phyloP scores from a whole-genome alignment of 64 coral and sea anemone genomes.

The Montipora efflorescens region DNA sequence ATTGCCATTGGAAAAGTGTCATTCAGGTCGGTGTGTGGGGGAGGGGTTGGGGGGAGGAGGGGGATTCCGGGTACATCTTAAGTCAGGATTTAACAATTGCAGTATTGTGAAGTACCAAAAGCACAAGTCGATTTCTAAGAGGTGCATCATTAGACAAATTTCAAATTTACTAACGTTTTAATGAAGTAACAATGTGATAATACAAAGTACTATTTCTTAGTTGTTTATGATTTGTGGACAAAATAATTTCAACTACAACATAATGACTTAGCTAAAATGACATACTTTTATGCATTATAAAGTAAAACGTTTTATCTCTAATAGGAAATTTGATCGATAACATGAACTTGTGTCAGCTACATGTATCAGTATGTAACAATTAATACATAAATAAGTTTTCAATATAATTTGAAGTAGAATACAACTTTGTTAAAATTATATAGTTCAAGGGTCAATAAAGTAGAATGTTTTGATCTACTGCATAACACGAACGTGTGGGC shows the following conservation, averaged over 20 bases:
- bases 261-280: slow-evolving; percentile 65
- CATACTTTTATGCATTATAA: slow-evolving; percentile 65
- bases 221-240: slow-evolving; percentile 20
- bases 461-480: slow-evolving; percentile 47
- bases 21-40: too few relatives aligned
- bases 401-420: too few relatives aligned
- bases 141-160: not conserved
- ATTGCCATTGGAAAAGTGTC: too few relatives aligned
- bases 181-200: slow-evolving; percentile 68
- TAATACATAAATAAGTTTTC: too few relatives aligned
- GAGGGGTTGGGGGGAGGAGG: too few relatives aligned
- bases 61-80: slow-evolving; percentile 34
- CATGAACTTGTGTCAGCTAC: too few relatives aligned
- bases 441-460: slow-evolving; percentile 8
- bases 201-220: slow-evolving; percentile 19
- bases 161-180: too few relatives aligned
- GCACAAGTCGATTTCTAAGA: slow-evolving; percentile 46
- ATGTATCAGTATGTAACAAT: too few relatives aligned
- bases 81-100: slow-evolving; percentile 53
- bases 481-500: slow-evolving; percentile 11
- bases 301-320: slow-evolving; percentile 63
- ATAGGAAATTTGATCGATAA: slow-evolving; percentile 60
- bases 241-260: slow-evolving; percentile 64
- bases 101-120: slow-evolving; percentile 9
- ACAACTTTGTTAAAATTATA: too few relatives aligned